Conservation (phyloP, 2,113 vertebrate species). For the Muntiacus muntjak region DNA sequence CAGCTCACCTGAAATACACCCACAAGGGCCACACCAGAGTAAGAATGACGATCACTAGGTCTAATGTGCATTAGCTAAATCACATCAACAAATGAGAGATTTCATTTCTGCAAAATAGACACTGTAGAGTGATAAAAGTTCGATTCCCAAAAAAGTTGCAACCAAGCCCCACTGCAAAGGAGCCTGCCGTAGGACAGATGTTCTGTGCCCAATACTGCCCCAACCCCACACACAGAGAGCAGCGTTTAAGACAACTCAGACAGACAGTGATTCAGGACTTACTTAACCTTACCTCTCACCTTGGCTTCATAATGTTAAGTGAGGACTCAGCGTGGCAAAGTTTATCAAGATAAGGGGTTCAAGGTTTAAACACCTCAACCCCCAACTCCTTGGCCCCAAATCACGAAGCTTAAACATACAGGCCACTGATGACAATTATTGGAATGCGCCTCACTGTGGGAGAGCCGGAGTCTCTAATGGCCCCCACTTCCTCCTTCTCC, state of each 20-base stretch:
- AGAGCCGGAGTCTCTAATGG: neutral
- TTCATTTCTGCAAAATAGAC: neutral
- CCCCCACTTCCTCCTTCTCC: too few species aligned
- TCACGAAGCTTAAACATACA: neutral
- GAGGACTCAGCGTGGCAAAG: neutral
- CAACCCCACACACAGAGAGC: neutral
- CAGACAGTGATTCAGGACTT: neutral
- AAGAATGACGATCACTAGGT: neutral
- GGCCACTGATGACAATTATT: neutral
- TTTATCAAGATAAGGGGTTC: neutral
- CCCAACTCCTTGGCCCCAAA: neutral
- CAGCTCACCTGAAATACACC: conserved; percentile 87
- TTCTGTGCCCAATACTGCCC: neutral
- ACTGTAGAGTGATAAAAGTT: neutral
- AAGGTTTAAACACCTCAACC: neutral
- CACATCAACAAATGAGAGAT: neutral
- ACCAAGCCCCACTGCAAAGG: neutral
- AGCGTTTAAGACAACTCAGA: neutral
- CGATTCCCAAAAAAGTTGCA: neutral
- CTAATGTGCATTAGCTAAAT: neutral
- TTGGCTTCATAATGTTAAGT: neutral
- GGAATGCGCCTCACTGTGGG: neutral
- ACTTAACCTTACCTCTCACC: neutral
- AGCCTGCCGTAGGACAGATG: neutral
- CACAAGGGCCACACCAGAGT: neutral